Percentiles rank a stretch among this genome's conserved stretches.
Evolutionary conservation across 2,113 vertebrate genomes (phyloP).

Genomic region (Thermophis baileyi): DNA sequence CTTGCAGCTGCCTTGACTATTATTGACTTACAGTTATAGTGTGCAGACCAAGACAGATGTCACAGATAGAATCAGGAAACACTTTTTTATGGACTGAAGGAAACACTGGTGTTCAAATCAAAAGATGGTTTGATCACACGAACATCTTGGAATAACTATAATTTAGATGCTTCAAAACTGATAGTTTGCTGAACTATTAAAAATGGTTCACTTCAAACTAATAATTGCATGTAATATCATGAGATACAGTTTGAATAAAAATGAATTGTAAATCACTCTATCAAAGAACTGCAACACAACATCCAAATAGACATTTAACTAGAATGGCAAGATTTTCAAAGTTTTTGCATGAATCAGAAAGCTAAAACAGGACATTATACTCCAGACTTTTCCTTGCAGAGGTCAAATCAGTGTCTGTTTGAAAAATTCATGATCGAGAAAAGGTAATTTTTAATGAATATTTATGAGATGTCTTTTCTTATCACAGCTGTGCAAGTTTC

Average conservation of each 20-base stretch:
- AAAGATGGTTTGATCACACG: background rate
- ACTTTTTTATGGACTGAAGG: background rate
- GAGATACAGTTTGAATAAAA: constrained; percentile 67
- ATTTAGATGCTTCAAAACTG: constrained; percentile 7
- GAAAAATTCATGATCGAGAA: constrained; percentile 80
- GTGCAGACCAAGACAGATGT: background rate
- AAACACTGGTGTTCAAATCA: background rate
- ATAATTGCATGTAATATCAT: constrained; percentile 48
- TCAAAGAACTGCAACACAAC: constrained; percentile 53
- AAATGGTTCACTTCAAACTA: constrained; percentile 67
- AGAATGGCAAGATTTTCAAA: constrained; percentile 49
- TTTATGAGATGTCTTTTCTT: constrained; percentile 77
- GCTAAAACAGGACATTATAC: constrained; percentile 52
- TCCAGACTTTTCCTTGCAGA: constrained; percentile 67
- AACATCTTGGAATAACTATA: background rate
- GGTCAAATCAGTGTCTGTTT: constrained; percentile 75
- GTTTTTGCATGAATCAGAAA: constrained; percentile 51
- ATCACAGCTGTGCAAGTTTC: constrained; percentile 75
- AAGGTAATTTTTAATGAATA: constrained; percentile 84
- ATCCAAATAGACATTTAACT: constrained; percentile 56
- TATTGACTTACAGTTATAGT: background rate
- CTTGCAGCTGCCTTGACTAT: background rate
- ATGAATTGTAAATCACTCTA: constrained; percentile 55
- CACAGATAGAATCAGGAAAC: background rate
- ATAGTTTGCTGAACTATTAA: constrained; percentile 60